phyloP scores from a whole-genome alignment of 2,888 invertebrate genomes.

The Elegia similella region DNA sequence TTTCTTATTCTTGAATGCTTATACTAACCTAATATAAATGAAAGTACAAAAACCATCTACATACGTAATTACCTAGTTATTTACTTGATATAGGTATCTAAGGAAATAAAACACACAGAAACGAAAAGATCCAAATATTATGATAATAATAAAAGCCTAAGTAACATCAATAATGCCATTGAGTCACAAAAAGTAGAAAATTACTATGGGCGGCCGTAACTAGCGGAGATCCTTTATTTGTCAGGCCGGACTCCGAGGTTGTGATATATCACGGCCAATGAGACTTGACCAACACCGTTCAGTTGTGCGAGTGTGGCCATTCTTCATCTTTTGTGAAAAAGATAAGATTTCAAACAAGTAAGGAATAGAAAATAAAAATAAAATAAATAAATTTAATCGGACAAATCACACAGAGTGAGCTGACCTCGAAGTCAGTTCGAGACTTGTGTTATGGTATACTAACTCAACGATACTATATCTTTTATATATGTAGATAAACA shows the following conservation, averaged over 20 bases:
- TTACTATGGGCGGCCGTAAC: constrained; percentile 46
- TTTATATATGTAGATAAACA: no score
- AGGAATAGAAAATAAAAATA: no score
- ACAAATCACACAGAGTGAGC: no score
- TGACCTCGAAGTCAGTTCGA: no score
- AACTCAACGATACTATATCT: no score
- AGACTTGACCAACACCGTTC: background rate
- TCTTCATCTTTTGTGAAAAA: background rate
- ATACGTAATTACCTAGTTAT: background rate
- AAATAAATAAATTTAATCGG: no score
- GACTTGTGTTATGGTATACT: no score
- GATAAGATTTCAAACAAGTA: no score
- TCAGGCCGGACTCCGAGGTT: constrained; percentile 33
- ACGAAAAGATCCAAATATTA: constrained; percentile 20
- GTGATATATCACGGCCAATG: constrained; percentile 51
- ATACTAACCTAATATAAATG: no score
- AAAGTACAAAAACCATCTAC: no score
- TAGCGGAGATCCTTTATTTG: constrained; percentile 51
- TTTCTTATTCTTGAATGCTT: no score
- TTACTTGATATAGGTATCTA: background rate
- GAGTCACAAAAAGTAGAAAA: constrained; percentile 33
- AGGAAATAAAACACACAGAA: background rate
- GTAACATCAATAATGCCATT: constrained; percentile 25
- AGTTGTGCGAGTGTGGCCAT: background rate
- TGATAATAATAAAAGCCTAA: constrained; percentile 20